Evolutionary conservation across 37 sponge, comb jelly and placozoan genomes (phyloP), one percentile per base, ranked within the genome.

Genomic region (Beroe ovata): DNA sequence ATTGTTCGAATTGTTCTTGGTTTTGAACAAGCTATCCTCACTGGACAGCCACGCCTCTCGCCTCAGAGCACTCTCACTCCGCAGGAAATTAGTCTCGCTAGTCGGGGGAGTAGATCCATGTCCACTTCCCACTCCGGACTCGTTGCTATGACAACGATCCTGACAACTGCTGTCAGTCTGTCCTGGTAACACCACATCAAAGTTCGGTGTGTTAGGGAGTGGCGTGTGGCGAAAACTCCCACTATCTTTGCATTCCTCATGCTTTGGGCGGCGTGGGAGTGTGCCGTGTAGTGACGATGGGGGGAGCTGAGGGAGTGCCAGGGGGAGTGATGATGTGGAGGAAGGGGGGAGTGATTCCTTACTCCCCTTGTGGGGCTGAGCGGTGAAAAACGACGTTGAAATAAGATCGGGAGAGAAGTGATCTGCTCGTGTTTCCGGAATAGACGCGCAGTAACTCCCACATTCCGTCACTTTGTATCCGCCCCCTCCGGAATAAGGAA

Each of bases 401-500:
- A 77, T 77, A 4, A 77, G 26, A 38, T 69, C 38, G 4, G 26
- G 36, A 2, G 35, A 35, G 28, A 33, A 21, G 84, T 40, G 38
- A 18, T 66, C 69, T 30, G 32, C 32, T 6, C 54, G 54, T 6
- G 54, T 47, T 41, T 77, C 84, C 4, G 84, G 84, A 1, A 77
- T 77, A n/a, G 84, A 77, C 21, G 84, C 36, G 29, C 84, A 77
- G 84, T 77, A 77, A 25, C 84, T 77, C 36, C 84, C 84, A 26
- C 84, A 77, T 20, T 77, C 84, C 47, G 33, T 36, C 4, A 40
- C 35, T 19, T 77, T 77, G 84, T 77, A 77, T 11, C 54, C 54
- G 11, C 11, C 54, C 11, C 54, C 54, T 11, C 54, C 54, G 11
- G 54, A 6, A 47, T 11, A 47, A 11, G 54, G 11, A 11, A 11